These are phyloP conservation scores for Onthophagus taurus DNA, from an alignment of 1,140 invertebrate genomes.

Conservation along the genomic window DNA sequence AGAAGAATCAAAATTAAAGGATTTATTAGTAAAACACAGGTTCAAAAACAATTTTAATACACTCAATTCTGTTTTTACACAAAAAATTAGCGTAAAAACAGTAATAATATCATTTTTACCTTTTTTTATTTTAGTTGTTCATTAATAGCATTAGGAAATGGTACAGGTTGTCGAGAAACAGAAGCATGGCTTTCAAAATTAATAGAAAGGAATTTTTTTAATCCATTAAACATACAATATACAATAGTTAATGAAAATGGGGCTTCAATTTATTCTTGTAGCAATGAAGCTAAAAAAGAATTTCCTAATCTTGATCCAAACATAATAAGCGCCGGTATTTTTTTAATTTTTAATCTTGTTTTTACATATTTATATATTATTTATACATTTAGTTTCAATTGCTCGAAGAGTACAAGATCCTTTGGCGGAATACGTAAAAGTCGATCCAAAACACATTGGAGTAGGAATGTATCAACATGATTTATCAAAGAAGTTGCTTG, in stretches of 20 bases:
- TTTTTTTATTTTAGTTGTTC: slow-evolving; percentile 48
- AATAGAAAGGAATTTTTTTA: slow-evolving; percentile 47
- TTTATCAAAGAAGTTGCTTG: slow-evolving; percentile 65
- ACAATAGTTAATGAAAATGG: slow-evolving; percentile 84
- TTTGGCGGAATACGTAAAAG: slow-evolving; percentile 81
- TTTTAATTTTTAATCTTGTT: not conserved
- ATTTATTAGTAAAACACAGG: slow-evolving; percentile 26
- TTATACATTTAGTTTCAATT: slow-evolving; percentile 67
- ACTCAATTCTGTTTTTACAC: not conserved
- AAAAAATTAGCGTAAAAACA: not conserved
- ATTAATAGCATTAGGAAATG: slow-evolving; percentile 78
- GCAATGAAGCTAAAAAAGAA: slow-evolving; percentile 71
- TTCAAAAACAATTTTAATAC: slow-evolving; percentile 14
- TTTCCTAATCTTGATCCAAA: slow-evolving; percentile 73
- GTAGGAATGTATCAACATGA: slow-evolving; percentile 92
- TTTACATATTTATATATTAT: not conserved
- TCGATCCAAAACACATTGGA: slow-evolving; percentile 84
- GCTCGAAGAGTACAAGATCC: slow-evolving; percentile 82
- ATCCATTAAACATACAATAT: slow-evolving; percentile 51
- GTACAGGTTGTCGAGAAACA: slow-evolving; percentile 77
- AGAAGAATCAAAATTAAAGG: slow-evolving; percentile 19
- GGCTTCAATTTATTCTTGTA: slow-evolving; percentile 84
- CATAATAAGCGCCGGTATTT: slow-evolving; percentile 66
- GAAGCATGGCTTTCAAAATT: slow-evolving; percentile 63
- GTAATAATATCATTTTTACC: not conserved